Evolutionary conservation across 2,888 invertebrate genomes (phyloP), one percentile per base, ranked within the genome.

Genomic region (Latrodectus elegans): DNA sequence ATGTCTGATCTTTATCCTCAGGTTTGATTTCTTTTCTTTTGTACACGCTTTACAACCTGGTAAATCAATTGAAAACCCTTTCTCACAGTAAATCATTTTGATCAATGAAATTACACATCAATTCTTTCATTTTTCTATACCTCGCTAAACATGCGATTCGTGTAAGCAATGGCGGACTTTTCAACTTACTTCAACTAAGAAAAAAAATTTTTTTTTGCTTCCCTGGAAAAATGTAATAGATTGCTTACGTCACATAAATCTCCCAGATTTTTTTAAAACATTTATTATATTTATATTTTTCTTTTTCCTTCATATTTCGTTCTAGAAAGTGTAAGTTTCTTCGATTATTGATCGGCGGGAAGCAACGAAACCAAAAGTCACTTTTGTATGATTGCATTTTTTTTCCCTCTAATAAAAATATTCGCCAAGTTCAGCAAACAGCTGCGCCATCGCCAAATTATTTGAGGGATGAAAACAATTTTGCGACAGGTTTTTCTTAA

Each of bases 201-300:
- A 38, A 38, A 38, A 38, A 38, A 38, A 38, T 0, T 38, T 38
- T 38, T 38, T 38, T 38, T 38, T 38, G 1, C 38, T 38, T 38
- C 3, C 38, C 38, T 38, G 38, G 38, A 71, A 72, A 68, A 84
- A 76, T 76, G 77, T 76, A 77, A 84, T 84, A 77, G 71, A 84
- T 84, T 65, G 76, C 77, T 77, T 77, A 72, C 84, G 77, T 84
- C 84, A 84, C 84, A 84, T 84, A 84, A 84, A 84, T 84, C 84
- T 84, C 77, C 70, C 1, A 52, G 15, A 10, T 38, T 38, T n/a
- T 60, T 60, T 60, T 26, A n/a, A 77, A 71, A 73, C 83, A 83
- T 83, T 83, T 75, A 84, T 72, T 77, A 77, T 84, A 77, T 84
- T 83, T 38, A 71, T 83, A 65, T 77, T 70, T 82, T 67, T n/a